These are phyloP conservation scores for Saccostrea cuccullata DNA, from an alignment of 1,140 invertebrate genomes.

Conservation along the genomic window DNA sequence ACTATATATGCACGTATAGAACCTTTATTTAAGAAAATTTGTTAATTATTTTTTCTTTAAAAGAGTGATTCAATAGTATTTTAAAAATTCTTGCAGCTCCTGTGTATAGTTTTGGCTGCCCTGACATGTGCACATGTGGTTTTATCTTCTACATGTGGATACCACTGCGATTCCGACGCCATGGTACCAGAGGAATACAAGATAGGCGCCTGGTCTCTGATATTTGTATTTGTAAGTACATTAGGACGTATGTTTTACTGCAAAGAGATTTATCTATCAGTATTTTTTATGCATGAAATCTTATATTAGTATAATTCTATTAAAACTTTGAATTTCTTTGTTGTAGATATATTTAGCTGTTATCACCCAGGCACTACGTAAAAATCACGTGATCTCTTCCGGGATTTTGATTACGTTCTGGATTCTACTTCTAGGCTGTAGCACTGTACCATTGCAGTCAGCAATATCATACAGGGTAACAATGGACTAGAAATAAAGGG, in stretches of 20 bases:
- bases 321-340: background rate
- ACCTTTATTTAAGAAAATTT: too few species aligned
- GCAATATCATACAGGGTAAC: conserved; percentile 42
- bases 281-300: background rate
- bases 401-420: conserved; percentile 27
- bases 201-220: background rate
- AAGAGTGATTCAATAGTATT: background rate
- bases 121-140: background rate
- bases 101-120: background rate
- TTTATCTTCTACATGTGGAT: background rate
- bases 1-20: too few species aligned
- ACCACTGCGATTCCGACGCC: background rate
- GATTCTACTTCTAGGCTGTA: conserved; percentile 31
- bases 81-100: background rate
- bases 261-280: background rate
- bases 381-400: conserved; percentile 26
- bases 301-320: background rate
- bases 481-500: too few species aligned
- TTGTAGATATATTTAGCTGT: conserved; percentile 15
- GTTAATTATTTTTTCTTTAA: too few species aligned
- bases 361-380: background rate
- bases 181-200: background rate
- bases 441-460: conserved; percentile 30
- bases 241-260: too few species aligned
- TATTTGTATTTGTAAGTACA: conserved; percentile 8